Base-by-base conservation (phyloP, 2,113 vertebrate genomes). In the Paradoxurus hermaphroditus region DNA sequence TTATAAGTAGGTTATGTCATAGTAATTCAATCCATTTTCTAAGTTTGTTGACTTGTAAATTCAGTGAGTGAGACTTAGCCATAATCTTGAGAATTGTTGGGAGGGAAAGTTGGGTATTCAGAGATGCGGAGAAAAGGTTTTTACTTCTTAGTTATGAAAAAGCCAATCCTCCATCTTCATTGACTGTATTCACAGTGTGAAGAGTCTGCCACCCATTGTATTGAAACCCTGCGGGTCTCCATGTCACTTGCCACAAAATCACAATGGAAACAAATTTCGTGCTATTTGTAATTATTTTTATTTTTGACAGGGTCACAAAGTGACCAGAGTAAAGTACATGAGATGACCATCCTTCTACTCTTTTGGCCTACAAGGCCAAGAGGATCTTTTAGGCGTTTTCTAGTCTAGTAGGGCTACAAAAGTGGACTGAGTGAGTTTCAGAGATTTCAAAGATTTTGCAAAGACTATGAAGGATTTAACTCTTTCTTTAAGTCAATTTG, bases 161-260 rank as follows among this genome's bases (percentile, higher is more conserved):
- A 87, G 41, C 79, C 13, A 36, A 49, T 39, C 36, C n/a, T 70
- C 19, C 23, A 25, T 72, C 31, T 39, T 77, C n/a, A 10, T 27
- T 44, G 27, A n/a, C 63, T 72, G 1, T 14, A 25, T 65, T 44
- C 36, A 31, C 1, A 23, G 53, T 21, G 19, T 67, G 49, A 39
- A 73, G 25, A 85, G 29, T 12, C 44, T 59, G 16, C 41, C 27
- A 12, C 53, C 53, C 27, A 25, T 39, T 3, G 2, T 23, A 4
- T 46, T 21, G 18, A 77, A 62, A 98, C 97, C 77, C 97, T 93
- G 98, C 98, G 95, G 98, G 97, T 98, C 98, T 97, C 98, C 70
- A 96, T 44, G 96, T 86, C 98, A 98, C 98, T 97, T 41, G 93
- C 82, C 95, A 98, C 85, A 94, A 51, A 79, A 21, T 39, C 23